Conservation (phyloP, 1,140 invertebrate species). For the Mactra quadrangularis region DNA sequence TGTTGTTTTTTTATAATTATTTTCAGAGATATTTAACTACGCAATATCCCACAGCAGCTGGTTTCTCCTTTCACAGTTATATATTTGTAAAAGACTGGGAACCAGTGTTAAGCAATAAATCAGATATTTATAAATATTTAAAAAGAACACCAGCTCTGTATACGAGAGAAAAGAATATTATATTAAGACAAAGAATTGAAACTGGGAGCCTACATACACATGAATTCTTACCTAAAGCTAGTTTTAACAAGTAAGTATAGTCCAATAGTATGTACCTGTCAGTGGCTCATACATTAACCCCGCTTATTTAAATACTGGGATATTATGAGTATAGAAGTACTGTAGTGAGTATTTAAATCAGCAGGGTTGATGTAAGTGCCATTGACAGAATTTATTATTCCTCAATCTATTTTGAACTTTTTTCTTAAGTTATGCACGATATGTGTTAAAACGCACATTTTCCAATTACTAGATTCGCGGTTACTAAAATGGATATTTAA, state of each 20-base stretch:
- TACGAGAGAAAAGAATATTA: conserved; percentile 35
- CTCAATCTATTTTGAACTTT: background rate
- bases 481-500: background rate
- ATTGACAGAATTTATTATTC: too few relatives aligned
- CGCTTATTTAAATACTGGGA: too few relatives aligned
- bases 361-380: too few relatives aligned
- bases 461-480: background rate
- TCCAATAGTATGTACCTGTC: too few relatives aligned
- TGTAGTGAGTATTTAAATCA: too few relatives aligned
- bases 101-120: background rate
- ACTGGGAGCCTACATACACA: conserved; percentile 11
- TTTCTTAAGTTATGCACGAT: background rate
- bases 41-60: conserved; percentile 3
- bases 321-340: too few relatives aligned
- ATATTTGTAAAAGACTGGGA: conserved; percentile 47
- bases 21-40: conserved; percentile 23
- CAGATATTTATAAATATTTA: conserved; percentile 36
- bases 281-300: too few relatives aligned
- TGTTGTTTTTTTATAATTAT: too few relatives aligned
- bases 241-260: conserved; percentile 3
- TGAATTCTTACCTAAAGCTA: conserved; percentile 11
- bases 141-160: conserved; percentile 28
- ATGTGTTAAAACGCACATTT: background rate
- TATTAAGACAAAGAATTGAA: background rate
- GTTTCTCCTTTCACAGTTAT: conserved; percentile 40